phyloP scores from a whole-genome alignment of 2,888 invertebrate species.

The Standfussiana lucernea region DNA sequence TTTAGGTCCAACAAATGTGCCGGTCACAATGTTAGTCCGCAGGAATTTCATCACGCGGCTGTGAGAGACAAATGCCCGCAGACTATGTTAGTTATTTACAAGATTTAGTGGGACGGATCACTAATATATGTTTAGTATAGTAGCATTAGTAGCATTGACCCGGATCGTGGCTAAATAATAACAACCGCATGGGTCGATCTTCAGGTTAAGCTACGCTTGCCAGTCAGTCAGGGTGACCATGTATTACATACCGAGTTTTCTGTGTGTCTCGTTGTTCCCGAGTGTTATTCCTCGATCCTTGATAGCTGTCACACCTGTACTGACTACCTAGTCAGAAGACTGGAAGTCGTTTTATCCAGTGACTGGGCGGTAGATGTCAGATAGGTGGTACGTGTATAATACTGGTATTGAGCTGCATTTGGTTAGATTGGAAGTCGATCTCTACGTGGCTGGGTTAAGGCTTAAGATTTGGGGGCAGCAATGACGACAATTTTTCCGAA shows the following conservation, averaged over 20 bases:
- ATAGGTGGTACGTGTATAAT: background rate
- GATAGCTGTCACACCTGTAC: background rate
- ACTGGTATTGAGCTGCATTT: no score
- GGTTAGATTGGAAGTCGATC: no score
- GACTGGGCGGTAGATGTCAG: background rate
- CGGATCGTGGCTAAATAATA: background rate
- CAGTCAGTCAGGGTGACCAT: background rate
- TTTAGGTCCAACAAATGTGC: conserved; percentile 30
- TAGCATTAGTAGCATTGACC: background rate
- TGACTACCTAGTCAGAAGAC: background rate
- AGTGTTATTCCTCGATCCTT: background rate
- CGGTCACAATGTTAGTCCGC: conserved; percentile 25
- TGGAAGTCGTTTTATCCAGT: background rate
- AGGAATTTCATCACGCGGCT: conserved; percentile 62
- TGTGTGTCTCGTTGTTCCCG: background rate
- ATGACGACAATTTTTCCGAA: background rate
- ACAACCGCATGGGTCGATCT: background rate
- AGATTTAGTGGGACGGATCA: conserved; percentile 32
- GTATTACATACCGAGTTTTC: background rate
- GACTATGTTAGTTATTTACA: conserved; percentile 54
- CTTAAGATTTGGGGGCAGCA: background rate
- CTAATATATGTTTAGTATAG: conserved; percentile 11
- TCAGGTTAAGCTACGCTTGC: background rate
- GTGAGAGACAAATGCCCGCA: conserved; percentile 46
- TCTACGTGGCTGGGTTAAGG: background rate